Percentiles rank a stretch among this genome's conserved stretches.
phyloP scores from a whole-genome alignment of 2,888 invertebrate genomes.

The Morpho helenor region DNA sequence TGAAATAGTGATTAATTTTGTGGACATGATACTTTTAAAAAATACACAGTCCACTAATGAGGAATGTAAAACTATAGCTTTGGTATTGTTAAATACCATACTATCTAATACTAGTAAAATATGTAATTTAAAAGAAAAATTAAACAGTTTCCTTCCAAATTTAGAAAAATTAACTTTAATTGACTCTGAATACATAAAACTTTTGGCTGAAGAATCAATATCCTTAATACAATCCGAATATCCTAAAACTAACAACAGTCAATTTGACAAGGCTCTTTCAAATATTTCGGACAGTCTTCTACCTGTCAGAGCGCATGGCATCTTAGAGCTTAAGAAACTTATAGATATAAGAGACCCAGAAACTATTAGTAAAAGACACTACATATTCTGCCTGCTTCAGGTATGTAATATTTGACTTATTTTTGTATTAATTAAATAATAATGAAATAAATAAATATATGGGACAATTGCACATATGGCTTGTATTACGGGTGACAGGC shows the following conservation, averaged over 20 bases:
- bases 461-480: too few relatives aligned
- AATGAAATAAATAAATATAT: too few relatives aligned
- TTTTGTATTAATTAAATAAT: too few relatives aligned
- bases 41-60: constrained; percentile 39
- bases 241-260: constrained; percentile 41
- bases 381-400: constrained; percentile 85
- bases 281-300: constrained; percentile 85
- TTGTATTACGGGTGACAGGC: too few relatives aligned
- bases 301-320: constrained; percentile 90
- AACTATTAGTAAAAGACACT: constrained; percentile 81
- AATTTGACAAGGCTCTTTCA: constrained; percentile 81
- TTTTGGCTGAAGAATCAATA: constrained; percentile 57
- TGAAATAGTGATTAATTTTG: constrained; percentile 61
- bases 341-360: constrained; percentile 82
- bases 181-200: constrained; percentile 41
- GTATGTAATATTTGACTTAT: constrained; percentile 50
- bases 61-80: constrained; percentile 63
- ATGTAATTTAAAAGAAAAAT: constrained; percentile 36
- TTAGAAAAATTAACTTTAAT: constrained; percentile 43
- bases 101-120: constrained; percentile 46
- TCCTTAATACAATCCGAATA: constrained; percentile 43
- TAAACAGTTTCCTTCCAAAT: constrained; percentile 46
- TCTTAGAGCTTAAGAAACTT: constrained; percentile 86
- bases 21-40: constrained; percentile 50
- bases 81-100: constrained; percentile 62